Evolutionary conservation across 2,797 vertebrate genomes (phyloP), one percentile per base, ranked within the genome.

Genomic region (Rhinatrema bivittatum): DNA sequence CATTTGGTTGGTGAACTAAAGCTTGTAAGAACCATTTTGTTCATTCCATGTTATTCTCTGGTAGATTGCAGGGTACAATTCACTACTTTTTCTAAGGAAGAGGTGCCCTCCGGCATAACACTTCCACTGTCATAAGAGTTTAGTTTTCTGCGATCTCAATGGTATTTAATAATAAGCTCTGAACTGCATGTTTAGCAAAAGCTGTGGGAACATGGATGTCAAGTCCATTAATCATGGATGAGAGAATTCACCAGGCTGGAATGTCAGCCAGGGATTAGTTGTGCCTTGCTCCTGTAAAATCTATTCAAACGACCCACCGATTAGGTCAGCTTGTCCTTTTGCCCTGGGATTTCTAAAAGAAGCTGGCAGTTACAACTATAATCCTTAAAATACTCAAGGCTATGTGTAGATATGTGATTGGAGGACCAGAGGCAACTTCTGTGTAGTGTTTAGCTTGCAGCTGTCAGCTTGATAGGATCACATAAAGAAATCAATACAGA

Each of bases 151-250:
- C 74, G 75, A 77, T 78, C 73, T 77, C 68, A 29, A 60, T 77
- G 75, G 65, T 77, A 79, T 84, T 82, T 84, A 84, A 73, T 65
- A 68, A 56, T 74, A 70, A 69, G 71, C 69, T 51, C 60, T 59
- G 53, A 65, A 57, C 61, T 58, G 50, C 44, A 35, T 53, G 60
- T 69, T 80, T 73, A 74, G 66, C 57, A 53, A 54, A 79, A 70
- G 71, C 65, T 72, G 53, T 57, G 53, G 60, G 55, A 72, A 70
- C 63, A 50, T 60, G 65, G 81, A 70, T 79, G 83, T 84, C 77
- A 78, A 79, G 59, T 76, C 69, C 76, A 85, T 84, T 86, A 79
- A 83, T 86, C 76, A 72, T 36, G 25, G 63, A 69, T 45, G 42
- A 64, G 78, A 76, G 68, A 71, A 51, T 61, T 61, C 57, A 63